Base-by-base conservation (phyloP, 2,113 vertebrate species). In the Neopipo cinnamomea region DNA sequence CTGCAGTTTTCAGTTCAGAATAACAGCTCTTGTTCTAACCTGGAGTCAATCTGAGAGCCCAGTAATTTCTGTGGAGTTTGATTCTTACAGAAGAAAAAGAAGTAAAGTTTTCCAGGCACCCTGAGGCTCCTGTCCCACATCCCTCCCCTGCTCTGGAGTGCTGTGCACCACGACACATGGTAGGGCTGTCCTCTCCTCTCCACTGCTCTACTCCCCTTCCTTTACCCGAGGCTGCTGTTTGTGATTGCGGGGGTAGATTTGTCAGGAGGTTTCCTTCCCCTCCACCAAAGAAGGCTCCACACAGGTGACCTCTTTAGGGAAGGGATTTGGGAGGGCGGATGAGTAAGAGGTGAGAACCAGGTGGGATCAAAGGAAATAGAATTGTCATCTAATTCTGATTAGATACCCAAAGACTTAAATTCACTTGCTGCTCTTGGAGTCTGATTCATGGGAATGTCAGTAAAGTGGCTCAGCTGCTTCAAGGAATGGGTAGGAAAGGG, bases 311-410 rank as follows among this genome's bases (percentile, higher is more conserved):
- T 74, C 56, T 53, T 74, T 5, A 85, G 56, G 66, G 70, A 71
- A n/a, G 33, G 46, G 44, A 41, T 65, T 14, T 0, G 7, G 63
- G 67, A 85, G 63, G 46, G 49, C 2, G 18, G 46, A 46, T 75
- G 65, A 93, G 59, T 71, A 75, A 92, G 66, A 90, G 74, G 42
- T 90, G 85, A 88, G 85, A 92, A 88, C 33, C 30, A 72, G 47
- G 78, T 85, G 74, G 88, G 85, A 88, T 95, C 88, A 92, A 92
- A 95, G 78, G 61, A 78, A 71, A 72, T 14, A 41, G 56, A 89
- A 55, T 72, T 88, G 28, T 70, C 12, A 17, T 71, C 67, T 84
- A 86, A 70, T 83, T 91, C 78, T 88, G 58, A 53, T 85, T 65
- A 90, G 75, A 82, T 82, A 73, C 41, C 53, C 88, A 37, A 56